Conservation (phyloP, 2,113 vertebrate species). For the Tragelaphus imberbis region DNA sequence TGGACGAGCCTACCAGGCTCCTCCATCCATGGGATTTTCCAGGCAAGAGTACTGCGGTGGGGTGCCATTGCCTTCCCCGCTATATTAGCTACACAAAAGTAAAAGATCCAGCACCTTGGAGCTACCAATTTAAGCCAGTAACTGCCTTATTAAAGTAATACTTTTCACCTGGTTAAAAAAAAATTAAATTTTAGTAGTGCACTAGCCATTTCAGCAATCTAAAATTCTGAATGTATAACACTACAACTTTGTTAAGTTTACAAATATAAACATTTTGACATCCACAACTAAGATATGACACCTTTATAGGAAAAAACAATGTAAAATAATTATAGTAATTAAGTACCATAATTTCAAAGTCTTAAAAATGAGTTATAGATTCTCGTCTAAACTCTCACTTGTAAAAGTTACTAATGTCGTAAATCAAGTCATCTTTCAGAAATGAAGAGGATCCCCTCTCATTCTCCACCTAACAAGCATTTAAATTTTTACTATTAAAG, state of each 20-base stretch:
- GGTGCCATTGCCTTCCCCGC: too few species aligned
- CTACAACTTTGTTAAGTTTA: slow-evolving; percentile 3
- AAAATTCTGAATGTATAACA: slow-evolving; percentile 21
- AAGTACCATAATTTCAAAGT: background rate
- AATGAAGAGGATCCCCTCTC: background rate
- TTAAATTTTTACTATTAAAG: background rate
- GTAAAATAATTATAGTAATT: background rate
- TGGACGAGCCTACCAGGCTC: too few species aligned
- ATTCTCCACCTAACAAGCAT: background rate
- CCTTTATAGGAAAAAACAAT: background rate
- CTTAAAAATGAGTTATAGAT: background rate
- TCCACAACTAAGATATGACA: background rate
- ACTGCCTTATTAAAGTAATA: background rate
- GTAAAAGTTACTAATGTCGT: background rate
- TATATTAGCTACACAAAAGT: background rate
- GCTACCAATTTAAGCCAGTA: background rate
- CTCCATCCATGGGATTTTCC: too few species aligned
- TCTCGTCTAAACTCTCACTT: background rate
- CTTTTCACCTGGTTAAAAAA: background rate
- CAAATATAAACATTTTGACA: background rate
- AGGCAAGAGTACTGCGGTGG: too few species aligned
- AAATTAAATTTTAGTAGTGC: background rate
- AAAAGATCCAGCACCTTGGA: background rate
- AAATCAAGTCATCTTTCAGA: background rate
- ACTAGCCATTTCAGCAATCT: background rate